Percentiles rank a stretch among this genome's conserved stretches.
These are phyloP conservation scores for Muscicapa striata DNA, from an alignment of 2,797 vertebrate genomes.

Conservation along the genomic window DNA sequence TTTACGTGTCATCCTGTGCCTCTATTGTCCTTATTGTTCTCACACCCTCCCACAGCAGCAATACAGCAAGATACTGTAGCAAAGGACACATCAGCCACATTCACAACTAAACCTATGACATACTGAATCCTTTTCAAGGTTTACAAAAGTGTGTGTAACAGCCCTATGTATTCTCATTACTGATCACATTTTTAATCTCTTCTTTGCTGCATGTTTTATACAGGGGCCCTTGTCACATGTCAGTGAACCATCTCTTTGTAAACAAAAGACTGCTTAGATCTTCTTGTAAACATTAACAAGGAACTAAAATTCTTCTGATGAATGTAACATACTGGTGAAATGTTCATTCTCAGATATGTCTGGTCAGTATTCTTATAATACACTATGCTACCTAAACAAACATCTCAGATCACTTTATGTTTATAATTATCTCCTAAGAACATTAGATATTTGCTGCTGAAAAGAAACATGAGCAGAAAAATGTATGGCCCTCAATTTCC, in stretches of 20 bases:
- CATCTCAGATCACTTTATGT: not conserved
- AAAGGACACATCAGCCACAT: not conserved
- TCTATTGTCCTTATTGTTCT: constrained; percentile 43
- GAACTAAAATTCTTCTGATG: not conserved
- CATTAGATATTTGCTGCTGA: not conserved
- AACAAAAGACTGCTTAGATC: constrained; percentile 18
- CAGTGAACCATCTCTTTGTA: constrained; percentile 20
- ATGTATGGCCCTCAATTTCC: not conserved
- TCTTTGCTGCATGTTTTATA: constrained; percentile 24
- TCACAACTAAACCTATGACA: constrained; percentile 42
- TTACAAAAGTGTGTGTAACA: constrained; percentile 5
- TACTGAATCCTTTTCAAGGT: constrained; percentile 32
- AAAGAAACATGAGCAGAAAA: not conserved
- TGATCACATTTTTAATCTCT: constrained; percentile 9
- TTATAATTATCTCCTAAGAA: not conserved
- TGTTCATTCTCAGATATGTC: not conserved
- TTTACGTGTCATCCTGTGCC: not conserved
- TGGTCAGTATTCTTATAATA: not conserved
- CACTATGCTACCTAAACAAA: not conserved
- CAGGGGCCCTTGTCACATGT: not conserved
- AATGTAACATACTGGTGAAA: not conserved
- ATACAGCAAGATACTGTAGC: not conserved
- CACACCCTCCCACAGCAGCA: not conserved
- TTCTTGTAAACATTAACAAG: constrained; percentile 23
- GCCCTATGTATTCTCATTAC: not conserved